phyloP scores from a whole-genome alignment of 2,888 invertebrate genomes.

The Noctua comes region DNA sequence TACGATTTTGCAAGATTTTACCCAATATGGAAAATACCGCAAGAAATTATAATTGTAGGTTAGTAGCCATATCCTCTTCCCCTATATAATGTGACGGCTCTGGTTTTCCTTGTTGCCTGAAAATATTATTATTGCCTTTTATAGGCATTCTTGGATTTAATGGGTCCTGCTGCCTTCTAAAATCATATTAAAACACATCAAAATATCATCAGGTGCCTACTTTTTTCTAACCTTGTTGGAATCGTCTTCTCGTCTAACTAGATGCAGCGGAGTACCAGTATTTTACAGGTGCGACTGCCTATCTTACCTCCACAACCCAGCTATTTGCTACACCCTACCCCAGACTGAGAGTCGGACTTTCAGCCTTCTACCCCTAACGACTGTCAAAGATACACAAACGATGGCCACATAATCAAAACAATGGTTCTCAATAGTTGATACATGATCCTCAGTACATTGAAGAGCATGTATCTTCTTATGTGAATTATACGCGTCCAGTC shows the following conservation, averaged over 20 bases:
- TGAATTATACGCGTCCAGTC: conserved; percentile 44
- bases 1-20: background rate
- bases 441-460: conserved; percentile 27
- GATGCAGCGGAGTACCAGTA: background rate
- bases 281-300: background rate
- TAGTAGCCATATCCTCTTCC: background rate
- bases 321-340: background rate
- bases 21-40: background rate
- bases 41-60: background rate
- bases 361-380: background rate
- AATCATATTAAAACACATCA: background rate
- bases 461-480: conserved; percentile 13
- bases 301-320: background rate
- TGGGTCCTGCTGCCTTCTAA: background rate
- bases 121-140: background rate
- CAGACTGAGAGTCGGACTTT: background rate
- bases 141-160: background rate
- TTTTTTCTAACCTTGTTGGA: background rate
- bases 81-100: background rate
- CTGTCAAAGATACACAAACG: background rate
- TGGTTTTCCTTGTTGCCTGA: background rate
- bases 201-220: background rate
- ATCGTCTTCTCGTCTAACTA: background rate
- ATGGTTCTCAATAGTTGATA: conserved; percentile 4
- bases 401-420: background rate